Percentiles rank a stretch among this genome's conserved stretches.
Evolutionary conservation across 1,140 invertebrate species (phyloP).

Genomic region (Vanessa tameamea): DNA sequence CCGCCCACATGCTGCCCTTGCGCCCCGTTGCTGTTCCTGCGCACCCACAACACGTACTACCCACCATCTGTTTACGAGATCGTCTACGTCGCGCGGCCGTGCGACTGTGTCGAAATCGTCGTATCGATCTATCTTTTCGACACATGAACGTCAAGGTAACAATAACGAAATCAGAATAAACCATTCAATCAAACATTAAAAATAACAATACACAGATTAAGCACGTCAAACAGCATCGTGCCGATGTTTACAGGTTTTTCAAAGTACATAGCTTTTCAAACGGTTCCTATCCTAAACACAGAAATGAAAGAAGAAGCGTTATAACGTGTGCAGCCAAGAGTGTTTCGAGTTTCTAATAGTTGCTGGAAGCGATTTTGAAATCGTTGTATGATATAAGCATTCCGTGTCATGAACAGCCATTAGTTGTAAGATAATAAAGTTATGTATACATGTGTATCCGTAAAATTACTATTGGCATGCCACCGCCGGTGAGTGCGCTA

Average conservation of each 20-base stretch:
- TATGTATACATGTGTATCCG: slow-evolving; percentile 52
- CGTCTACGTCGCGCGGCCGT: slow-evolving; percentile 20
- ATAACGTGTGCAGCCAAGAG: slow-evolving; percentile 79
- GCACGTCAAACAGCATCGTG: slow-evolving; percentile 80
- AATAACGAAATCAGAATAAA: slow-evolving; percentile 63
- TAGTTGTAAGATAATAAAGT: slow-evolving; percentile 52
- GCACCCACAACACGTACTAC: slow-evolving; percentile 46
- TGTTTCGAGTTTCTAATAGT: slow-evolving; percentile 78
- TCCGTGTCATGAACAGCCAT: slow-evolving; percentile 78
- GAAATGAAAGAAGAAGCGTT: slow-evolving; percentile 78
- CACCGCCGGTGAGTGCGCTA: slow-evolving; percentile 51
- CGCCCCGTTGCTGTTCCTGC: slow-evolving; percentile 74
- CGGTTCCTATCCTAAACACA: slow-evolving; percentile 72
- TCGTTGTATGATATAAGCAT: slow-evolving; percentile 74
- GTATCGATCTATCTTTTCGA: slow-evolving; percentile 37
- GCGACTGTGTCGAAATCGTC: slow-evolving; percentile 34
- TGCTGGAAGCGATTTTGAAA: slow-evolving; percentile 71
- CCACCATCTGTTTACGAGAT: slow-evolving; percentile 32
- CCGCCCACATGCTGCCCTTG: slow-evolving; percentile 80
- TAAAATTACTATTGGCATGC: slow-evolving; percentile 59
- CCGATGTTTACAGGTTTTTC: slow-evolving; percentile 67
- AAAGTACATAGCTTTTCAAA: slow-evolving; percentile 63
- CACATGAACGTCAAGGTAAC: slow-evolving; percentile 35
- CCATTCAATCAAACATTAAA: slow-evolving; percentile 74
- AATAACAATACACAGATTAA: slow-evolving; percentile 76